Evolutionary conservation across 2,797 vertebrate species (phyloP), one percentile per base, ranked within the genome.

Genomic region (Picus viridis): DNA sequence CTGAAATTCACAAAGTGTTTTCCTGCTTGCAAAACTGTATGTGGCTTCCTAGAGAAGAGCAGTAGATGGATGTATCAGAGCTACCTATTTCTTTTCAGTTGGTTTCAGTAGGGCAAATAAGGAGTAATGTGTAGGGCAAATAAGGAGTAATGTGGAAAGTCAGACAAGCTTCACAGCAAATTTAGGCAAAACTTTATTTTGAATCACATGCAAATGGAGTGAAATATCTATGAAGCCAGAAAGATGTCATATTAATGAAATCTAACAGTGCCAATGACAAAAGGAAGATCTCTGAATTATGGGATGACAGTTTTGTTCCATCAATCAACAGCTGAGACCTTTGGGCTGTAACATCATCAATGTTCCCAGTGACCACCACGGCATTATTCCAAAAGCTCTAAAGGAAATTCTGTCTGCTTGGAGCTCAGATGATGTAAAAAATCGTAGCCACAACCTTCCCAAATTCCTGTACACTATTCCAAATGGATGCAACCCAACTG

Each of bases 401-500:
- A 97, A 97, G 95, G 97, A 98, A 57, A 91, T 98, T 69, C 96
- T 99, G 15, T 98, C 98, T 30, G 95, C 88, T 20, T 99, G 99
- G 98, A 97, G 96, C 76, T 97, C 98, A 7, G 93, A 97, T 9
- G 98, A 98, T 49, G 89, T 97, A 11, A 97, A 96, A 76, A 96
- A 95, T 39, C 93, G 63, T 1, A 92, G 92, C 83, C 97, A 81
- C 90, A 94, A 83, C 2, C 86, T 93, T 10, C 98, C 99, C 32
- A 98, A 97, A 94, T 83, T 99, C 77, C 97, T 99, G 56, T 99
- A 99, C 94, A 99, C 98, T 62, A 98, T 99, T 96, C 99, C 99
- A 15, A 99, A 99, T 16, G 98, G 99, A 45, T 98, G 98, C 43
- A 99, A 99, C 96, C 99, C 98, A 68, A 99, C 98, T 2, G 99